Base-by-base conservation (phyloP, 2,797 vertebrate species). In the Pempheris klunzingeri region DNA sequence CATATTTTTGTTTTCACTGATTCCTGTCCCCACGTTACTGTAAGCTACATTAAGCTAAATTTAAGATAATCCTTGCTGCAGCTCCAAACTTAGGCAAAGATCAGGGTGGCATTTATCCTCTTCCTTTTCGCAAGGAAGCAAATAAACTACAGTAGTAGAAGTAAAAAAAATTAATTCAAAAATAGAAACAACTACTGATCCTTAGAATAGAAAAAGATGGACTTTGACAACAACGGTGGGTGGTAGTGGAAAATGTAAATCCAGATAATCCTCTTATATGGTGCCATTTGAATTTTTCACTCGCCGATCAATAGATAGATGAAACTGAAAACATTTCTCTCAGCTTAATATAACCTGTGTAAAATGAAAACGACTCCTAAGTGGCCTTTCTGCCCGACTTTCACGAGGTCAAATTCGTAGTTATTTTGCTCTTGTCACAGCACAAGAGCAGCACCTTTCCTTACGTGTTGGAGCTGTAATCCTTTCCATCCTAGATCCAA, bases 361-460 rank as follows among this genome's bases (percentile, higher is more conserved):
- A 22, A 46, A 67, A 66, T 60, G 54, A 47, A 74, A 41, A 59
- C 43, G 24, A 30, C 12, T 46, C 50, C n/a, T 4, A 13, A 15
- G 26, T 53, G 36, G 18, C 65, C 34, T 71, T 74, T 66, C 13
- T 32, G 26, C 8, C 34, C 22, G 44, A 75, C 64, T 80, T 64
- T 74, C 26, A 69, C 20, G 6, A 59, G 64, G 59, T 76, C 57
- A 70, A 3, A 57, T 44, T 62, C n/a, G 46, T 20, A 15, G 17
- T 36, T 54, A 57, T 58, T 36, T 49, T 57, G 2, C 46, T 61
- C 47, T 73, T 22, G 43, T 67, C 63, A 32, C n/a, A n/a, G 38
- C 30, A 20, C 34, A 62, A 83, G n/a, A 75, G 77, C 4, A 60
- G 30, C 53, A 77, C 49, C 15, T 59, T 71, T 74, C 38, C 67